Base-by-base conservation (phyloP, 2,113 vertebrate genomes). In the Atherinomorus stipes region DNA sequence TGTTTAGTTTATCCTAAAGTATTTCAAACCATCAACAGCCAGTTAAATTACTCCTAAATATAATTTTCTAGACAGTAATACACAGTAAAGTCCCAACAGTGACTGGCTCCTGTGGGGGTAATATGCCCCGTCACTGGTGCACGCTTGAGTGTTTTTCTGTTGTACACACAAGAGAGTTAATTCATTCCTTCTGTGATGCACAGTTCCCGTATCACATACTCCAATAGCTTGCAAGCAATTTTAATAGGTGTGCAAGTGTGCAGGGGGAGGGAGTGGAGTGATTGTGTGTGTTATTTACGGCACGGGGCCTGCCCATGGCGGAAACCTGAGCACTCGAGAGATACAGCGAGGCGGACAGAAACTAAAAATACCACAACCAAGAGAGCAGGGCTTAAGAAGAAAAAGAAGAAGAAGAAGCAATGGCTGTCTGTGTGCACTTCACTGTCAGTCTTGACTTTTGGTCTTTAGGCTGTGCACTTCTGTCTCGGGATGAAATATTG, bases 311-410 rank as follows among this genome's bases (percentile, higher is more conserved):
- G 77, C 78, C 71, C 81, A 71, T 64, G 73, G 80, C 54, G 10
- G 61, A 82, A 90, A 88, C 71, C 84, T 82, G 80, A 87, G 76
- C 84, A 70, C 78, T 87, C 60, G 73, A 81, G 85, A 81, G 78
- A 81, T 62, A 80, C n/a, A 80, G 89, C 61, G 60, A 87, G 86
- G 79, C 58, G 37, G 79, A 83, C 80, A 66, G 85, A 83, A 89
- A 85, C 90, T 90, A 91, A 86, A 92, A 92, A 89, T 90, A 87
- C 77, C 84, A 70, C 31, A 68, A 69, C 72, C 86, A 74, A 88
- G 76, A 63, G 88, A 88, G 79, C 85, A 71, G 57, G 63, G 84
- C 79, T 78, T 83, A 73, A 85, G 77, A 76, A 76, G 50, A 60
- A 79, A 60, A 52, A 75, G 40, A 42, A 28, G 28, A 3, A 71